Evolutionary conservation across 2,113 vertebrate species (phyloP).

Genomic region (Micromys minutus): DNA sequence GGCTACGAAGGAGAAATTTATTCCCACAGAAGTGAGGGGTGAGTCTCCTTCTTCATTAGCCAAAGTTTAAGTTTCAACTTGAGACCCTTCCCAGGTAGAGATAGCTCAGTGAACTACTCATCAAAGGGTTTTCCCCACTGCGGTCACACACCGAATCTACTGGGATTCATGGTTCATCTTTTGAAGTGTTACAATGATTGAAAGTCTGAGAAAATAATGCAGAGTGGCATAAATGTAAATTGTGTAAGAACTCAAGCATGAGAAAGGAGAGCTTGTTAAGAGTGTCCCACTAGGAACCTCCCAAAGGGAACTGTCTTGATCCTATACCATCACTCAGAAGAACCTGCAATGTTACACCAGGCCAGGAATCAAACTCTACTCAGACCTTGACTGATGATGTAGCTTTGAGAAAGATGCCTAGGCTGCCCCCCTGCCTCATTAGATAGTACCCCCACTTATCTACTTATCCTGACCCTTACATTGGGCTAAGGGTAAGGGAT

Average conservation of each 20-base stretch:
- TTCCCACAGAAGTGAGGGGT: neutral
- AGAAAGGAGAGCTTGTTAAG: neutral
- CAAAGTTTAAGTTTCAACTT: neutral
- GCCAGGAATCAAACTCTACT: neutral
- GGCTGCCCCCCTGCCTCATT: neutral
- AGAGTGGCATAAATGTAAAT: conserved; percentile 19
- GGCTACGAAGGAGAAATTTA: neutral
- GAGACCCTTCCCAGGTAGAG: neutral
- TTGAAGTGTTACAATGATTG: neutral
- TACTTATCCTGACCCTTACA: neutral
- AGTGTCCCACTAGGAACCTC: neutral
- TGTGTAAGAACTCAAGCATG: neutral
- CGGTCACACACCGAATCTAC: neutral
- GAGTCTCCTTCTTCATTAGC: neutral
- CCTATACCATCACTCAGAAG: neutral
- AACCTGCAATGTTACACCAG: neutral
- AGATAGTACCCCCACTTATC: neutral
- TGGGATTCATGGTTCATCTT: neutral
- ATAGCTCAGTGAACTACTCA: neutral
- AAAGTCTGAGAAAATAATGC: neutral
- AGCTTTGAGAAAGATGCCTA: neutral
- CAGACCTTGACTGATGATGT: neutral
- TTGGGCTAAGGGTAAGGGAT: neutral
- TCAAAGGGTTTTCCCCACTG: neutral
- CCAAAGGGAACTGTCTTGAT: neutral